Percentiles rank a stretch among this genome's conserved stretches.
Evolutionary conservation across 2,113 vertebrate genomes (phyloP).

Genomic region (Tringa solitaria): DNA sequence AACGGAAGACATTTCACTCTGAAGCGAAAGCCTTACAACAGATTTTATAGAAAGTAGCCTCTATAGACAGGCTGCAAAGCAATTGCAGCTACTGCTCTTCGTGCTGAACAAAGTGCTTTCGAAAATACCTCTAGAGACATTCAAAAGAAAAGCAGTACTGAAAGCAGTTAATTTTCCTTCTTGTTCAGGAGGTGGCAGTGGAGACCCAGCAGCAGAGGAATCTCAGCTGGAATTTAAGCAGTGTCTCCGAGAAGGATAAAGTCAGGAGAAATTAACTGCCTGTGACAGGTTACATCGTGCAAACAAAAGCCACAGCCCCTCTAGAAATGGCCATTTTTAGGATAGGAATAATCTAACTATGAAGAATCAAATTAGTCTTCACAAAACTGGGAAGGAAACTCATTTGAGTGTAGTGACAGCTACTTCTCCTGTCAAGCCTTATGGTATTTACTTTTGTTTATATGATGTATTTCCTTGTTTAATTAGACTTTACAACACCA

Average conservation of each 20-base stretch:
- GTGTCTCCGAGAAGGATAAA: neutral
- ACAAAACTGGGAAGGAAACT: neutral
- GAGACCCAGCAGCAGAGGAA: neutral
- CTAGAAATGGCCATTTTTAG: neutral
- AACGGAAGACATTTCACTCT: neutral
- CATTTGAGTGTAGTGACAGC: neutral
- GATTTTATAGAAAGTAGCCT: neutral
- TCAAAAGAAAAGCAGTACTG: neutral
- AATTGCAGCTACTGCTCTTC: neutral
- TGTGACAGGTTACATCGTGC: neutral
- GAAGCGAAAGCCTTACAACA: neutral
- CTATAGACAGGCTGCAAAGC: neutral
- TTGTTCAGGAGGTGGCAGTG: slow-evolving; percentile 63
- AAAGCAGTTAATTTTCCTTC: neutral
- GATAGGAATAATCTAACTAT: neutral
- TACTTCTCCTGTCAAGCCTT: neutral
- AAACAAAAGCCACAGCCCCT: neutral
- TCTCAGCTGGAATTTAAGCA: neutral
- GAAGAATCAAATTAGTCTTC: neutral
- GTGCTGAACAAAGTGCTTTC: neutral
- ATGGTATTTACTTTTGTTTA: slow-evolving; percentile 4
- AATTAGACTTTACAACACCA: neutral
- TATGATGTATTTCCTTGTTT: neutral
- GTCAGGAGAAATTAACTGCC: neutral
- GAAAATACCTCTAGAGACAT: neutral